Conservation (phyloP, 1,140 invertebrate genomes). For the Scaptomyza montana region DNA sequence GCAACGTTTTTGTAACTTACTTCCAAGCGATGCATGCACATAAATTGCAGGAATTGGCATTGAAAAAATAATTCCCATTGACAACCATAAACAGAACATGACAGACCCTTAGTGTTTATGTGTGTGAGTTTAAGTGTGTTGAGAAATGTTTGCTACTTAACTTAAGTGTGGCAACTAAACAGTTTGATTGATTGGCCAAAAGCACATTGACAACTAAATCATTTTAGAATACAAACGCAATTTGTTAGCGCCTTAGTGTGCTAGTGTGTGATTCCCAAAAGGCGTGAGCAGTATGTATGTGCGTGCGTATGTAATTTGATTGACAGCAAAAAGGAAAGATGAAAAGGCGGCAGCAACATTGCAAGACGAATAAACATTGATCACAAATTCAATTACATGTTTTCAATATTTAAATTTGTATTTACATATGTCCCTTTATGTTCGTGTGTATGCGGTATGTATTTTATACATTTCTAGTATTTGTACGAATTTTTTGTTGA, state of each 20-base stretch:
- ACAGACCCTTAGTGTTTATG: conserved; percentile 4
- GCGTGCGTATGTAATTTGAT: conserved; percentile 48
- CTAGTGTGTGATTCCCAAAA: neutral
- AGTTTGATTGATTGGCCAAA: conserved; percentile 60
- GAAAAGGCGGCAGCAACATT: conserved; percentile 4
- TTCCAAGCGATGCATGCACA: conserved; percentile 21
- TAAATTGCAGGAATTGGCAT: neutral
- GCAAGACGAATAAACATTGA: conserved; percentile 40
- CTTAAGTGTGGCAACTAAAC: conserved; percentile 42
- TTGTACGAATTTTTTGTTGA: conserved; percentile 33
- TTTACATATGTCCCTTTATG: conserved; percentile 11
- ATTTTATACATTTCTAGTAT: neutral
- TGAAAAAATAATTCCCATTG: neutral
- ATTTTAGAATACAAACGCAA: conserved; percentile 58
- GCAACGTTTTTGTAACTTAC: neutral
- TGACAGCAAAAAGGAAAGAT: conserved; percentile 32
- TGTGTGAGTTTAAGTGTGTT: conserved; percentile 3
- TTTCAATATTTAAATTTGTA: conserved; percentile 49
- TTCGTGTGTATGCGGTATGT: neutral
- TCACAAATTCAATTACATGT: conserved; percentile 68
- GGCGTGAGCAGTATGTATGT: neutral
- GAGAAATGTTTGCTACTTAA: conserved; percentile 12
- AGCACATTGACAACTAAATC: conserved; percentile 63
- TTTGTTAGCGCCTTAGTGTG: conserved; percentile 20
- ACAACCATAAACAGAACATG: conserved; percentile 19